Evolutionary conservation across 2,797 vertebrate species (phyloP).

Genomic region (Antrozous pallidus): DNA sequence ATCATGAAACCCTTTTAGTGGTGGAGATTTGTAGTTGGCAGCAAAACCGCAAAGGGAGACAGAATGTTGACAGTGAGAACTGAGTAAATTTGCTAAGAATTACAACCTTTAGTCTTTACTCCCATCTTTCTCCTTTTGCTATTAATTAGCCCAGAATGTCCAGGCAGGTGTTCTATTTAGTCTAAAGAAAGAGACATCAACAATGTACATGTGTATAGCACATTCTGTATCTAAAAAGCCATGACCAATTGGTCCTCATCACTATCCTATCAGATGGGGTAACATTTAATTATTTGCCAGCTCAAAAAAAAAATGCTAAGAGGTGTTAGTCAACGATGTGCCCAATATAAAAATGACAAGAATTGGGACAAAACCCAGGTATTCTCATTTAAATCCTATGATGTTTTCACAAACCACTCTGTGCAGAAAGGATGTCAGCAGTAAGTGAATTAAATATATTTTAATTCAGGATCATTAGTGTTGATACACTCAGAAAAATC

Average conservation of each 20-base stretch:
- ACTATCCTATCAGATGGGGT: background rate
- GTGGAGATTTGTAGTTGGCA: background rate
- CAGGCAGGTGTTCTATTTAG: background rate
- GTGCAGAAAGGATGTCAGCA: background rate
- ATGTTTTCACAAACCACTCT: background rate
- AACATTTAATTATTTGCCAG: background rate
- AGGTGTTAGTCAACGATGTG: background rate
- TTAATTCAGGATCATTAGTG: background rate
- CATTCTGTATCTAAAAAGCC: background rate
- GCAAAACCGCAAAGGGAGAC: background rate
- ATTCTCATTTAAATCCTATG: background rate
- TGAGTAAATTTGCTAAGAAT: background rate
- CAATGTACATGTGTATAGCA: background rate
- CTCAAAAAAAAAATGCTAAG: background rate
- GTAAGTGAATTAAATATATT: background rate
- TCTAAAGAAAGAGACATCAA: background rate
- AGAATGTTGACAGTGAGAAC: background rate
- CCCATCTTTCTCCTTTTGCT: background rate
- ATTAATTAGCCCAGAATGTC: background rate
- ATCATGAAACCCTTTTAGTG: background rate
- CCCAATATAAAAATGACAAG: background rate
- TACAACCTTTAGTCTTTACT: background rate
- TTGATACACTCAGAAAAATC: background rate
- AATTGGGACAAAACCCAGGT: background rate
- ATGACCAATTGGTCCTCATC: background rate